Evolutionary conservation across 2,797 vertebrate species (phyloP), one percentile per base, ranked within the genome.

Genomic region (Danio tinwini): DNA sequence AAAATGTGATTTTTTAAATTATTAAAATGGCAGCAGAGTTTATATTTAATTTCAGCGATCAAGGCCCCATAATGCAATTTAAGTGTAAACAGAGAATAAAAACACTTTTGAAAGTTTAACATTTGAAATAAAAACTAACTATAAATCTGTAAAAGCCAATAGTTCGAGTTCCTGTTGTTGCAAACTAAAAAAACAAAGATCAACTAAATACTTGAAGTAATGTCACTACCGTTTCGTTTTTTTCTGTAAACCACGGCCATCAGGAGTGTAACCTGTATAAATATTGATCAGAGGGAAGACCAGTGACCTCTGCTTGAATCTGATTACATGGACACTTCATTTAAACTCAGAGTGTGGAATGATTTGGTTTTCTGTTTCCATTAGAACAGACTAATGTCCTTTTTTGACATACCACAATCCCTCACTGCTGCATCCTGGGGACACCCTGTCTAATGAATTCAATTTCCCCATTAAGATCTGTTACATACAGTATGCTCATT

Each of bases 331-430:
- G 74, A 85, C 85, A 85, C 84, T 87, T 87, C 80, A 87, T 87
- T 87, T 85, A 71, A 85, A 84, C 73, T 62, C 80, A 71, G 83
- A 85, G 80, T 83, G 77, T 85, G 84, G 81, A 78, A 84, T 87
- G 85, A 86, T 87, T 84, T 85, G 80, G 78, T 85, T 87, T 85
- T 84, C 85, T 77, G 19, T 86, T 86, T 84, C 85, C 85, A 87
- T 87, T 87, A 85, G 74, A 73, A 69, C 14, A 52, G 76, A 78
- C 76, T 86, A 82, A 86, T 84, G 80, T 75, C 73, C 69, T 81
- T 84, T 85, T 87, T 82, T 85, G 84, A 87, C 85, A 83, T 82
- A 70, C 78, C 10, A 72, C 83, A 82, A 82, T 85, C 76, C 61
- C 74, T 85, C 84, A 85, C 74, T 47, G 79, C 65, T 59, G 55